Evolutionary conservation across 2,113 vertebrate species (phyloP).

Genomic region (Bos taurus): ARS-UCD2.0 NC_037343.1:35472501-35473000

Average conservation of each 20-base stretch:
- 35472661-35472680: neutral
- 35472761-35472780: neutral
- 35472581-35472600: neutral
- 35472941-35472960: fast-evolving
- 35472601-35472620: neutral
- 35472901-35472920: neutral
- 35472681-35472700: neutral
- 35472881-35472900: neutral
- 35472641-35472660: neutral
- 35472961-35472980: neutral
- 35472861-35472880: neutral
- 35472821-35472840: neutral
- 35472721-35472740: neutral
- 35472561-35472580: neutral
- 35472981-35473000: neutral
- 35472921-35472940: neutral
- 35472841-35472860: neutral
- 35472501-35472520: neutral
- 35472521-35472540: neutral
- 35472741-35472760: neutral
- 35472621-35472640: neutral
- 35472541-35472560: neutral
- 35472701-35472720: neutral
- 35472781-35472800: neutral
- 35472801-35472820: neutral